These are phyloP conservation scores for Tolmerus cingulatus DNA, from an alignment of 2,888 invertebrate genomes.

Conservation along the genomic window DNA sequence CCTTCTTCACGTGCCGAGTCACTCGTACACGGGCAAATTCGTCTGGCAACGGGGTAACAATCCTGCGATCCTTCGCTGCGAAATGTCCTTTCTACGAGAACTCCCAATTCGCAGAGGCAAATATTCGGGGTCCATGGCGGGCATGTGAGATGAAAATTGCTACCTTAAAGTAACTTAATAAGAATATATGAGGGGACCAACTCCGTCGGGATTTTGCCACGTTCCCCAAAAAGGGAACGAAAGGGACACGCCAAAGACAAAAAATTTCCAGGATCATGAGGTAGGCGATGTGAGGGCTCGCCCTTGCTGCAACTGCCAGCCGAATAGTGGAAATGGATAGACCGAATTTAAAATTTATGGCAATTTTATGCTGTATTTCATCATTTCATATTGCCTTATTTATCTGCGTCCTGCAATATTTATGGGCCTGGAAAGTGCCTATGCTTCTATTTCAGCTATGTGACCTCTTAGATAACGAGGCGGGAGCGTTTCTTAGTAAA, in stretches of 20 bases:
- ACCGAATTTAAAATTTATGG: slow-evolving; percentile 27
- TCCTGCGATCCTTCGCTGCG: neutral
- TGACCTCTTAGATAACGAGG: neutral
- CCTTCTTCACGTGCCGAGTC: slow-evolving; percentile 32
- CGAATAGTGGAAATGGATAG: slow-evolving; percentile 12
- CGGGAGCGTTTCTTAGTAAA: neutral
- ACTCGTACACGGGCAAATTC: slow-evolving; percentile 18
- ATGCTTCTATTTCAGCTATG: neutral
- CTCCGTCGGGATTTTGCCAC: slow-evolving; percentile 17
- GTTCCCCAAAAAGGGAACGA: slow-evolving; percentile 12
- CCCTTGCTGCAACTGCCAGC: neutral
- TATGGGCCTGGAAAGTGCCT: neutral
- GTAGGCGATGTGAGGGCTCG: neutral
- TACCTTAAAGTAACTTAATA: slow-evolving; percentile 48
- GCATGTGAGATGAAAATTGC: slow-evolving; percentile 43
- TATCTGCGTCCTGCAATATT: neutral
- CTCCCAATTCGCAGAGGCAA: slow-evolving; percentile 46
- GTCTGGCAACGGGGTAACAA: slow-evolving; percentile 1
- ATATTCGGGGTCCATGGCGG: slow-evolving; percentile 33
- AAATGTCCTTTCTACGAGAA: slow-evolving; percentile 26
- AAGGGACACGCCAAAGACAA: slow-evolving; percentile 9
- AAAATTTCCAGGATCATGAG: slow-evolving; percentile 11
- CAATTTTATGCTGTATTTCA: slow-evolving; percentile 27
- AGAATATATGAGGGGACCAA: slow-evolving; percentile 45
- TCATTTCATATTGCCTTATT: slow-evolving; percentile 5